A percentile compares a stretch with the other conserved stretches of the same genome.
These are phyloP conservation scores for Trochalopteron elliotii DNA, from an alignment of 2,113 vertebrate genomes.

Conservation along the genomic window DNA sequence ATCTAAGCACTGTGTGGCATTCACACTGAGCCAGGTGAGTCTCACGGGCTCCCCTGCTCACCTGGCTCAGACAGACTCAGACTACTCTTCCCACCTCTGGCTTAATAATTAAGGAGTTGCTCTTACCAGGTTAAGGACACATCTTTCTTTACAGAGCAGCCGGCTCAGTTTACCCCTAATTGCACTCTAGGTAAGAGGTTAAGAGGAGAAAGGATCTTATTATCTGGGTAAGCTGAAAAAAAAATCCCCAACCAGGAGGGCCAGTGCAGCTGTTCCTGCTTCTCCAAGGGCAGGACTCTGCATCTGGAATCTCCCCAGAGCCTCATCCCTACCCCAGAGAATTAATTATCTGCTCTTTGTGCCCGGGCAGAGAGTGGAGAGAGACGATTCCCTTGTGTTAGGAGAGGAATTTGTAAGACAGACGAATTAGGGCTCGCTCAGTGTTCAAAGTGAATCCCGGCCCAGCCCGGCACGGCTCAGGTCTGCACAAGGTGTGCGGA, in stretches of 20 bases:
- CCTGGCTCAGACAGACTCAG: constrained; percentile 40
- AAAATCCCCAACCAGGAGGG: constrained; percentile 32
- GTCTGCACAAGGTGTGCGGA: neutral
- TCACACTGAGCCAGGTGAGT: constrained; percentile 4
- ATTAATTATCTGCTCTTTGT: constrained; percentile 61
- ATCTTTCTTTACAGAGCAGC: constrained; percentile 24
- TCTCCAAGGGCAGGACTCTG: constrained; percentile 40
- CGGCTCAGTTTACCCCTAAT: constrained; percentile 63
- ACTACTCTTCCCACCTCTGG: neutral
- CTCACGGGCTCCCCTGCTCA: neutral
- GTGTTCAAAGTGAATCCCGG: neutral
- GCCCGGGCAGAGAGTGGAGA: neutral
- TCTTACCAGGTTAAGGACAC: constrained; percentile 42
- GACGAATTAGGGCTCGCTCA: neutral
- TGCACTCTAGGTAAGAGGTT: constrained; percentile 65
- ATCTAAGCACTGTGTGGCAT: neutral
- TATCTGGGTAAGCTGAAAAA: constrained; percentile 44
- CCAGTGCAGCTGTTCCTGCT: constrained; percentile 38
- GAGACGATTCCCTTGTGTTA: constrained; percentile 17
- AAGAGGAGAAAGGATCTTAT: constrained; percentile 63
- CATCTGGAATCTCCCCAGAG: constrained; percentile 36
- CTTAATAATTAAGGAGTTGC: constrained; percentile 50
- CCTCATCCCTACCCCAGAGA: constrained; percentile 39
- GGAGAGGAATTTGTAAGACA: neutral
- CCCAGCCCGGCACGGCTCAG: neutral